Evolutionary conservation across 2,113 vertebrate species (phyloP).

Genomic region (Menidia beryllina): DNA sequence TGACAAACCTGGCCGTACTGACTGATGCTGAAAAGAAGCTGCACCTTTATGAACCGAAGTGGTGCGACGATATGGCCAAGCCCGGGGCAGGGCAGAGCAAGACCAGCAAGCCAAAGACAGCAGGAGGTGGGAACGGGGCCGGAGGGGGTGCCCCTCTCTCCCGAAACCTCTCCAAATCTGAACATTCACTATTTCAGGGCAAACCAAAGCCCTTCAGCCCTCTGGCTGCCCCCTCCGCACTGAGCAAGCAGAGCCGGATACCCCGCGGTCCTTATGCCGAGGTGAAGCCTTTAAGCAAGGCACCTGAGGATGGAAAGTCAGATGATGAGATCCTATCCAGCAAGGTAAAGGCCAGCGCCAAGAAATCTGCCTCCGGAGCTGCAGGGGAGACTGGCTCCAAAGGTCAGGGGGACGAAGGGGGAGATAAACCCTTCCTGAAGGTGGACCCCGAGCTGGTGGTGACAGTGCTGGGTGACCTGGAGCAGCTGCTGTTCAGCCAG

Average conservation of each 20-base stretch:
- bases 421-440: constrained; percentile 93
- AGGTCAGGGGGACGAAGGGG: constrained; percentile 83
- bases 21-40: constrained; percentile 97
- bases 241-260: constrained; percentile 93
- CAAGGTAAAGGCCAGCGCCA: constrained; percentile 86
- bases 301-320: constrained; percentile 89
- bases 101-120: constrained; percentile 76
- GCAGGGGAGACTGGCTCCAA: constrained; percentile 73
- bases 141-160: constrained; percentile 85
- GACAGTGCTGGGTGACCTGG: constrained; percentile 96
- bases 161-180: constrained; percentile 92
- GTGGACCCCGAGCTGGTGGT: constrained; percentile 99
- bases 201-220: constrained; percentile 88
- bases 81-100: constrained; percentile 75
- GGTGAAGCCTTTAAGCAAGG: constrained; percentile 96
- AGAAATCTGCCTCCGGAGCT: constrained; percentile 76
- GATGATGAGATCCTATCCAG: constrained; percentile 93
- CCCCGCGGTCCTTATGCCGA: constrained; percentile 95
- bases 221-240: constrained; percentile 82
- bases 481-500: constrained; percentile 99
- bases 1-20: constrained; percentile 95
- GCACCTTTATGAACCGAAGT: constrained; percentile 93
- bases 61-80: constrained; percentile 94
- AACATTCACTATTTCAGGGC: constrained; percentile 93
- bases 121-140: constrained; percentile 67